Base-by-base conservation (phyloP, 2,113 vertebrate species). In the Smithornis capensis region DNA sequence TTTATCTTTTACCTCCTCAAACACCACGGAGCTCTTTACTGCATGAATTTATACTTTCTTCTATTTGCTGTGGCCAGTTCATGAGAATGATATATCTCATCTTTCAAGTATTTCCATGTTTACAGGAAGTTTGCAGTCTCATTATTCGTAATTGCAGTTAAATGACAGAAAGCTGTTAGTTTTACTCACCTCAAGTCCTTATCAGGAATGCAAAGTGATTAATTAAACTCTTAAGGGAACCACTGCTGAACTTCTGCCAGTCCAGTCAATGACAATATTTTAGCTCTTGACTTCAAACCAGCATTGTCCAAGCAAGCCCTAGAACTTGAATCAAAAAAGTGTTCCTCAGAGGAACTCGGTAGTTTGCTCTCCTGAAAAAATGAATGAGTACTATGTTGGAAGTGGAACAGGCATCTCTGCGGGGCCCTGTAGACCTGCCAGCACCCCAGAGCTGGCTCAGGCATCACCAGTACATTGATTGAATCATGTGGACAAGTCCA, bases 41-140 rank as follows among this genome's bases (percentile, higher is more conserved):
- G 11, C 8, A 37, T n/a, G 19, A 69, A 21, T n/a, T 83, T 33
- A 11, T 21, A 13, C 19, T 74, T 87, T 49, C n/a, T n/a, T 62
- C 25, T 68, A 12, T 40, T 69, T 59, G 9, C 5, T 0, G 0
- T 14, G 52, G 28, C 4, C 35, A 67, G 10, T 27, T 70, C 27
- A 60, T 11, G 91, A 80, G 8, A 76, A 71, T 25, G 2, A 50
- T 14, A 4, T 19, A 9, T 29, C 37, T 42, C 22, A 19, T 9
- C 14, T 33, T 63, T 70, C 2, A 82, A 64, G 4, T 77, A 65
- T 52, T 91, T 87, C 12, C 21, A 52, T 22, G 12, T 69, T 56
- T 40, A 29, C 27, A 49, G 7, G 28, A 68, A 33, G 10, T 28
- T 17, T 77, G 29, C 7, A 62, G 19, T 33, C 5, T 52, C 33